phyloP scores from a whole-genome alignment of 1,140 invertebrate species.

The Sesamia nonagrioides region DNA sequence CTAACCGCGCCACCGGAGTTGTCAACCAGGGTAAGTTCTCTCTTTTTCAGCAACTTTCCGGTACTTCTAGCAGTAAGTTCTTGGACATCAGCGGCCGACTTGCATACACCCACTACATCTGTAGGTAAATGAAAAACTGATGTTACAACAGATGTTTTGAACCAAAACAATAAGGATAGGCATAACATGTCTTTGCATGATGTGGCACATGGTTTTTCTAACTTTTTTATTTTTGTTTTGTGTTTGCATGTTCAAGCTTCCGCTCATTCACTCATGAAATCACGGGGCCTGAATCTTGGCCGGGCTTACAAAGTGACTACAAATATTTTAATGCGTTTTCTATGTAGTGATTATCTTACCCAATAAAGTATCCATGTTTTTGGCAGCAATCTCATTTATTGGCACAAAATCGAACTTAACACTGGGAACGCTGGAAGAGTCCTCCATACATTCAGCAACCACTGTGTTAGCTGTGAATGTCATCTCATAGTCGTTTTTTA shows the following conservation, averaged over 20 bases:
- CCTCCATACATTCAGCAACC: constrained; percentile 91
- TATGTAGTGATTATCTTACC: constrained; percentile 87
- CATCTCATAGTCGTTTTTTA: constrained; percentile 99
- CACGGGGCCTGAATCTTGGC: too few species aligned
- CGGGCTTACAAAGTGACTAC: background rate
- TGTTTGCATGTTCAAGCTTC: too few species aligned
- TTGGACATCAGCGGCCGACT: constrained; percentile 91
- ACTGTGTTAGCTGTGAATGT: constrained; percentile 94
- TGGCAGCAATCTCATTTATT: constrained; percentile 92
- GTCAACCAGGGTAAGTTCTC: constrained; percentile 96
- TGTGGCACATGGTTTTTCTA: too few species aligned
- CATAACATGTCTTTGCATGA: too few species aligned
- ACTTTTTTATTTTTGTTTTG: too few species aligned
- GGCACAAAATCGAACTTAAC: constrained; percentile 95
- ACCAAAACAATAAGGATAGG: too few species aligned
- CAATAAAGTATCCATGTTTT: constrained; percentile 90
- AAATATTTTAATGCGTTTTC: background rate
- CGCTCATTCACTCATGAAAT: too few species aligned
- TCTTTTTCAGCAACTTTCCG: constrained; percentile 95
- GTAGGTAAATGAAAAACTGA: constrained; percentile 63
- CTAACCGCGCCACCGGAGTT: constrained; percentile 93
- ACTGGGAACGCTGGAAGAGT: constrained; percentile 90
- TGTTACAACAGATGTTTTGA: too few species aligned
- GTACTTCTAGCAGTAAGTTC: constrained; percentile 92
- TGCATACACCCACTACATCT: constrained; percentile 98